These are phyloP conservation scores for Stenotaenia linearis DNA, from an alignment of 2,888 invertebrate species.

Conservation along the genomic window DNA sequence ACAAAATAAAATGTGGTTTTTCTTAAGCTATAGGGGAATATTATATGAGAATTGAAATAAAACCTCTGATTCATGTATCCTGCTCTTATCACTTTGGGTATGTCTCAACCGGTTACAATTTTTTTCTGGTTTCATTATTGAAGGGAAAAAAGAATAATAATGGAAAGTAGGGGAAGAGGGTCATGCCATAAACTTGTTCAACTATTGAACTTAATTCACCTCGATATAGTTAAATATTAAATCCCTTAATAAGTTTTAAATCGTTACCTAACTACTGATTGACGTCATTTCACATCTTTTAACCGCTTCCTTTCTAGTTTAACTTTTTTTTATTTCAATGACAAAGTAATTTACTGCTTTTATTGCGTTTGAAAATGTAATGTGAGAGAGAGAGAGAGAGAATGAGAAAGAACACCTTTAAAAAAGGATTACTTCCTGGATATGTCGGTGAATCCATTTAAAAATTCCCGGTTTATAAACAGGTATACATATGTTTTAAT, in stretches of 20 bases:
- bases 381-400: neutral
- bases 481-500: neutral
- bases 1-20: neutral
- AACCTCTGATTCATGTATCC: neutral
- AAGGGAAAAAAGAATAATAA: neutral
- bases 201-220: conserved; percentile 17
- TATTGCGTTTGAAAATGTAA: neutral
- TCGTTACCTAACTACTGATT: neutral
- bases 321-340: conserved; percentile 6
- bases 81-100: neutral
- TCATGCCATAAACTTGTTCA: neutral
- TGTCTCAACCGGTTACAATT: neutral
- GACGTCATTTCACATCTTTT: neutral
- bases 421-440: conserved; percentile 14
- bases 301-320: neutral
- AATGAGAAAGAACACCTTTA: neutral
- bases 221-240: neutral
- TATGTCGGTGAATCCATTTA: neutral
- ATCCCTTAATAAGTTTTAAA: neutral
- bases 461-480: neutral
- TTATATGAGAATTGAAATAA: neutral
- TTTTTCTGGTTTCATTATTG: neutral
- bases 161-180: neutral
- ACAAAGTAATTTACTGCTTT: conserved; percentile 6
- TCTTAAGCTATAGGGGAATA: neutral